These are phyloP conservation scores for Lates calcarifer DNA, from an alignment of 2,113 vertebrate genomes.

Conservation along the genomic window DNA sequence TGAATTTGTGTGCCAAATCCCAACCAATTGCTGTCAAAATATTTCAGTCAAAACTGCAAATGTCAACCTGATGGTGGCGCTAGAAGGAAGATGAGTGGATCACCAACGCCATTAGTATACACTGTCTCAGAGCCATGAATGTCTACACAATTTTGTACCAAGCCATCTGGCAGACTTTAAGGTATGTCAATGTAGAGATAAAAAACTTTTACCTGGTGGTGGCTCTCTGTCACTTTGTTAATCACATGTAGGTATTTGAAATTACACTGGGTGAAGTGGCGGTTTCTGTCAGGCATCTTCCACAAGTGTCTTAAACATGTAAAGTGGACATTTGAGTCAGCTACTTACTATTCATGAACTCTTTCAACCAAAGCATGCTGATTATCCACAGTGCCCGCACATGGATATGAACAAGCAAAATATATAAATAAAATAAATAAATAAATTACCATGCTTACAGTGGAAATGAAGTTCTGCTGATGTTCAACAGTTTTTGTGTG, in stretches of 20 bases:
- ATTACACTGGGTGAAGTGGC: background rate
- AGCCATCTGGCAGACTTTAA: too few species aligned
- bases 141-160: too few species aligned
- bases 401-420: background rate
- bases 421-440: background rate
- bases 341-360: constrained; percentile 53
- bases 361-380: constrained; percentile 31
- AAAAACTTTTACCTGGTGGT: too few species aligned
- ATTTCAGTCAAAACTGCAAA: background rate
- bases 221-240: constrained; percentile 19
- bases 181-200: too few species aligned
- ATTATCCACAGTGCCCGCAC: constrained; percentile 27
- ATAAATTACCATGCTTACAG: background rate
- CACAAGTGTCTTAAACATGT: constrained; percentile 35
- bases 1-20: background rate
- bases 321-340: constrained; percentile 37
- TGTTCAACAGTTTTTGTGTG: background rate
- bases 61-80: too few species aligned
- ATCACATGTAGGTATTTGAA: constrained; percentile 32
- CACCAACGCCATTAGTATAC: too few species aligned
- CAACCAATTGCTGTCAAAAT: background rate
- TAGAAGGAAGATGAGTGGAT: too few species aligned
- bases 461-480: background rate
- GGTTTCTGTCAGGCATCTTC: constrained; percentile 17
- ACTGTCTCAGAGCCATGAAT: too few species aligned